These are phyloP conservation scores for Macroglossus sobrinus DNA, from an alignment of 2,113 vertebrate species.

Conservation along the genomic window DNA sequence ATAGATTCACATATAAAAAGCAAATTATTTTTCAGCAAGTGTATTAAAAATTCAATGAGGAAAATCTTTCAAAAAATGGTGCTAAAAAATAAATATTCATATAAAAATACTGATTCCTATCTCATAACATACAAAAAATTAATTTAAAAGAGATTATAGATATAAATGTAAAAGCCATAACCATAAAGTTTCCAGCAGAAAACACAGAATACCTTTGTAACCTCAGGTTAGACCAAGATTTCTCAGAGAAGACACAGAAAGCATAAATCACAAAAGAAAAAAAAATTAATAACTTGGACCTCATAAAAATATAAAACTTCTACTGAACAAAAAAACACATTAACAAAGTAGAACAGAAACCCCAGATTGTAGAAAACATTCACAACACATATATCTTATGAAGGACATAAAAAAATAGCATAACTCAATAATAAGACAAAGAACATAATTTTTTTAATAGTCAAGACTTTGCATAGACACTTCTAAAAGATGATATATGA, in stretches of 20 bases:
- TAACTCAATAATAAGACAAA: background rate
- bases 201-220: background rate
- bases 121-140: background rate
- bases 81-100: background rate
- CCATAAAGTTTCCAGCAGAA: slow-evolving; percentile 5
- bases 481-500: slow-evolving; percentile 1
- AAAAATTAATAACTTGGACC: background rate
- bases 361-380: slow-evolving; percentile 8
- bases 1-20: background rate
- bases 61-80: background rate
- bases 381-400: background rate
- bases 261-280: slow-evolving; percentile 12
- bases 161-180: slow-evolving; percentile 5
- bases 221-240: slow-evolving; percentile 7
- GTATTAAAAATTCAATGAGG: slow-evolving; percentile 1
- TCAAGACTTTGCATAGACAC: background rate
- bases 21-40: slow-evolving; percentile 17
- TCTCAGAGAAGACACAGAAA: background rate
- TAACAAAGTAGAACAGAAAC: slow-evolving; percentile 1
- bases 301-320: slow-evolving; percentile 23
- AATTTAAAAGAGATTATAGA: background rate
- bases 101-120: background rate
- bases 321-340: slow-evolving; percentile 12
- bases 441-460: background rate
- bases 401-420: slow-evolving; percentile 5